phyloP scores from a whole-genome alignment of 2,797 vertebrate species.

The Pogoniulus pusillus region DNA sequence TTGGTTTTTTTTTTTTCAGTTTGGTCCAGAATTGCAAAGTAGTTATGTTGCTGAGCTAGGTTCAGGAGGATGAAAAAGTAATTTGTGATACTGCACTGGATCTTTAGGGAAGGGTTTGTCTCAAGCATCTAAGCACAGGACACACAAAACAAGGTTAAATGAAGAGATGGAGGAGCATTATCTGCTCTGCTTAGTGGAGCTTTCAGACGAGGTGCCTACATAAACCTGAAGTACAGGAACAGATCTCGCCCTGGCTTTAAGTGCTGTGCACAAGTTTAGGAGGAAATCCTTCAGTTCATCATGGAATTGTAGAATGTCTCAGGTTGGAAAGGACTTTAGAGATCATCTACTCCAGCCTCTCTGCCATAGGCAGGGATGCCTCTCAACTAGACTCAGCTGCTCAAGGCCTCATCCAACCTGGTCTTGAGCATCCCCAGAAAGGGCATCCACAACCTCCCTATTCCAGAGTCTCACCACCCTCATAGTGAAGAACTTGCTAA shows the following conservation, averaged over 20 bases:
- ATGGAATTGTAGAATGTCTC: too few species aligned
- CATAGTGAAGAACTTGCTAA: too few species aligned
- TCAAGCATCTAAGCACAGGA: background rate
- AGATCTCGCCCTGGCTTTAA: background rate
- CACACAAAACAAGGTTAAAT: background rate
- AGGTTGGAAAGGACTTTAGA: too few species aligned
- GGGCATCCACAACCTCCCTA: too few species aligned
- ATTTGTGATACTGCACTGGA: background rate
- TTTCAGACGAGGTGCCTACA: background rate
- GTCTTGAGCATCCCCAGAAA: too few species aligned
- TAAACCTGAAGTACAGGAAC: background rate
- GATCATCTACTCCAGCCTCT: too few species aligned
- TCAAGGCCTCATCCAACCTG: too few species aligned
- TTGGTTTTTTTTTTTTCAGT: too few species aligned
- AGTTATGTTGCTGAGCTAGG: background rate
- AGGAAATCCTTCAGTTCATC: background rate
- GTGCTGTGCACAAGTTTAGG: background rate
- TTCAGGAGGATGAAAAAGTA: background rate
- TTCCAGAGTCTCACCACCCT: too few species aligned
- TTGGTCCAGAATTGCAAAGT: background rate
- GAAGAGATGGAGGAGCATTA: background rate
- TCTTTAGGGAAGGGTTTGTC: background rate
- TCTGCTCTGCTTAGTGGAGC: background rate
- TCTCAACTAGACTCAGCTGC: too few species aligned
- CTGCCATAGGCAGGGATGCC: too few species aligned